These are phyloP conservation scores for Rhyacophila evoluta DNA, from an alignment of 2,888 invertebrate species.

Conservation along the genomic window DNA sequence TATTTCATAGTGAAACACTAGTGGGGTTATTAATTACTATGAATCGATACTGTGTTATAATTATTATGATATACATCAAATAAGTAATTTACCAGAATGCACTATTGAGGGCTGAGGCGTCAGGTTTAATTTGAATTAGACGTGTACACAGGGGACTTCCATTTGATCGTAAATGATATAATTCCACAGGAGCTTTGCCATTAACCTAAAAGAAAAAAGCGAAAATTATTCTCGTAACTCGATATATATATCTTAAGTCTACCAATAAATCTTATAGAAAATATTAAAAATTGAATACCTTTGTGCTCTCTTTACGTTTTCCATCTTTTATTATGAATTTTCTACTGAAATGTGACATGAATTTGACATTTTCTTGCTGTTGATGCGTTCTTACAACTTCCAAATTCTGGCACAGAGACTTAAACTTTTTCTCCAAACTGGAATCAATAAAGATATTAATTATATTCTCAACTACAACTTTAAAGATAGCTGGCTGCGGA, in stretches of 20 bases:
- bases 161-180: slow-evolving; percentile 96
- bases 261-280: no score
- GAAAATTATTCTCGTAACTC: no score
- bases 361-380: slow-evolving; percentile 98
- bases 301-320: slow-evolving; percentile 74
- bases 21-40: no score
- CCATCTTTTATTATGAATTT: slow-evolving; percentile 94
- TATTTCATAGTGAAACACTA: no score
- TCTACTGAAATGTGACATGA: slow-evolving; percentile 95
- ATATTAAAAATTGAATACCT: slow-evolving; percentile 59
- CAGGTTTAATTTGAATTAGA: slow-evolving; percentile 89
- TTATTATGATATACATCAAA: no score
- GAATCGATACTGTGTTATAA: no score
- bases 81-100: slow-evolving; percentile 97
- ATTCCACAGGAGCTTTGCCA: slow-evolving; percentile 78
- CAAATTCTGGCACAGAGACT: slow-evolving; percentile 86
- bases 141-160: slow-evolving; percentile 94
- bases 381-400: slow-evolving; percentile 97
- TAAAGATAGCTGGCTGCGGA: no score
- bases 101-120: slow-evolving; percentile 89
- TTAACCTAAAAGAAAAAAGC: slow-evolving; percentile 59
- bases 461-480: no score
- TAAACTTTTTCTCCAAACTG: slow-evolving; percentile 89
- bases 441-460: slow-evolving; percentile 43
- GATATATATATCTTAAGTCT: no score